These are phyloP conservation scores for Oreochromis tanganicae DNA, from an alignment of 2,113 vertebrate genomes.

Conservation along the genomic window DNA sequence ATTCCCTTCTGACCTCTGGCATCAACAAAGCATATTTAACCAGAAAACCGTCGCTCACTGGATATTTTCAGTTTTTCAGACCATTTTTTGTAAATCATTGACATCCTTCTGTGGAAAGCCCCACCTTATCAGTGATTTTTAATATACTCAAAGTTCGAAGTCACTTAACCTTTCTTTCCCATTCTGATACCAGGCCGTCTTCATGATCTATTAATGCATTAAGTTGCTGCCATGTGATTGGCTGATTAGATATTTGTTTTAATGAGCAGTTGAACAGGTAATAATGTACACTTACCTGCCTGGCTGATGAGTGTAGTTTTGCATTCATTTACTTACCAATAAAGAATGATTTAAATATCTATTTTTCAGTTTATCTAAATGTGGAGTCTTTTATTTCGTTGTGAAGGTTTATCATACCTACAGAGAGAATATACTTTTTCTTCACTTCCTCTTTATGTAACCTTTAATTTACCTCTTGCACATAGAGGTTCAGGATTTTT, in stretches of 20 bases:
- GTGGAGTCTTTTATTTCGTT: not conserved
- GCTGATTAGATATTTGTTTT: not conserved
- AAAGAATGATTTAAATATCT: not conserved
- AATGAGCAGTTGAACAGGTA: not conserved
- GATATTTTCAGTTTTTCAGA: not conserved
- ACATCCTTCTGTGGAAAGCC: not conserved
- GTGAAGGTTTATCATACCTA: not conserved
- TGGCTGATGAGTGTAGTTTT: not conserved
- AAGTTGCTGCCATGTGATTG: not conserved
- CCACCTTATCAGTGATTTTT: not conserved
- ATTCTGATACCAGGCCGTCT: not conserved
- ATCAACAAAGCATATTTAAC: not conserved
- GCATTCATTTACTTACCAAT: not conserved
- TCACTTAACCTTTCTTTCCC: not conserved
- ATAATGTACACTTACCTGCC: not conserved
- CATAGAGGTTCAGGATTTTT: not conserved
- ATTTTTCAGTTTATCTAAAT: not conserved
- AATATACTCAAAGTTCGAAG: not conserved
- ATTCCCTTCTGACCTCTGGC: not conserved
- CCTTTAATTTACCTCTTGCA: not conserved
- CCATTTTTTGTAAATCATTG: not conserved
- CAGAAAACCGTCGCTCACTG: not conserved
- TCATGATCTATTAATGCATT: not conserved
- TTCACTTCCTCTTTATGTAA: not conserved
- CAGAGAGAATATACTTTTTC: not conserved